phyloP scores from a whole-genome alignment of 2,113 vertebrate species.

The Muntiacus muntjak region DNA sequence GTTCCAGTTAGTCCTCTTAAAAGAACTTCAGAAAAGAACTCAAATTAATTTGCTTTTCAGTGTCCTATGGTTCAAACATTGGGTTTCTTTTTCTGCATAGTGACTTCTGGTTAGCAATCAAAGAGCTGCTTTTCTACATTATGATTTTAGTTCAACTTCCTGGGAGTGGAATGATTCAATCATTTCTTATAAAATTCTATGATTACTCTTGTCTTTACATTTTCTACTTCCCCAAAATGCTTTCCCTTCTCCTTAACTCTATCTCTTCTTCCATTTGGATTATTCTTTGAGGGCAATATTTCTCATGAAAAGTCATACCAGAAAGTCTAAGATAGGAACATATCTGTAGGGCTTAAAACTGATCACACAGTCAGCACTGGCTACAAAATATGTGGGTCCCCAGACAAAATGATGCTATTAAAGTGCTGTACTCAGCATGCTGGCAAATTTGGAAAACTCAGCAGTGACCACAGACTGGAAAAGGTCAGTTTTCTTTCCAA shows the following conservation, averaged over 20 bases:
- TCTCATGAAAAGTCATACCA: neutral
- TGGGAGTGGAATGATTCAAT: constrained; percentile 31
- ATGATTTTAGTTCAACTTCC: constrained; percentile 52
- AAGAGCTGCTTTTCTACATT: constrained; percentile 55
- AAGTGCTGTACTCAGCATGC: neutral
- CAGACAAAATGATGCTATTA: neutral
- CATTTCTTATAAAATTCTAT: constrained; percentile 31
- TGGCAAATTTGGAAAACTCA: neutral
- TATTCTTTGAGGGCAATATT: neutral
- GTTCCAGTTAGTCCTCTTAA: constrained; percentile 64
- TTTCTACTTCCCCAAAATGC: constrained; percentile 4
- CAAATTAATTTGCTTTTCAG: constrained; percentile 64
- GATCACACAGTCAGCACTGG: neutral
- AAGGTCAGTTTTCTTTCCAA: neutral
- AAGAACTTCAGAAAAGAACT: constrained; percentile 68
- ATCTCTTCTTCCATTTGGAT: neutral
- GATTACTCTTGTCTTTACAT: constrained; percentile 40
- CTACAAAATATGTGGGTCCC: neutral
- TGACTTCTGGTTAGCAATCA: constrained; percentile 63
- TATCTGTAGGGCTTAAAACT: neutral
- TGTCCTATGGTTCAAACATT: constrained; percentile 57
- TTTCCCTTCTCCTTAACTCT: neutral
- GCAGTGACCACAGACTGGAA: neutral
- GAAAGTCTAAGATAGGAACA: neutral
- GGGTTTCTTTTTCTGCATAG: constrained; percentile 32